Base-by-base conservation (phyloP, 2,797 vertebrate species). In the Fistularia tabacaria region DNA sequence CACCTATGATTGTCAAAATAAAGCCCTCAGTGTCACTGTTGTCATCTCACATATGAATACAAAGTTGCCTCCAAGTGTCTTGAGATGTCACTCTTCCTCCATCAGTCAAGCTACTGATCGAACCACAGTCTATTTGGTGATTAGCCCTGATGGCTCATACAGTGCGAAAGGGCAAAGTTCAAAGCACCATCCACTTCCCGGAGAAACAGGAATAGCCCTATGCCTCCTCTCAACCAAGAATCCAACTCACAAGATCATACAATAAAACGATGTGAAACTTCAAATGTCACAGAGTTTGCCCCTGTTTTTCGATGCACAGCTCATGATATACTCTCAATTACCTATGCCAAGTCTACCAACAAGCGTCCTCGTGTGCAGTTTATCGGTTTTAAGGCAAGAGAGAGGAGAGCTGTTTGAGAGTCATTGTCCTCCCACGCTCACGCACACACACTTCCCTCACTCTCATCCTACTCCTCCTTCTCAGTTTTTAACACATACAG, bases 141-240 rank as follows among this genome's bases (percentile, higher is more conserved):
- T 11, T 9, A 46, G 67, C 48, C 71, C 39, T 38, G 71, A 44
- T 42, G 54, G 51, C 64, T 71, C 56, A 50, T 50, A 59, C 9
- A 10, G 46, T 49, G 66, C 40, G 69, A 83, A 81, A 72, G 37
- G 61, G 51, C 25, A 77, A 49, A 67, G 79, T 86, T 86, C 80
- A 80, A 85, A 82, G 76, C 65, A 50, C 13, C 64, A 3, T 58
- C 54, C 3, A 40, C 64, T 81, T 76, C 74, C 81, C 9, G 14
- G 76, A 65, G 81, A 79, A 74, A 62, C 60, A 77, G 85, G 78
- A 85, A 85, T 85, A 82, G 79, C 80, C 76, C 71, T 46, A 9
- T 66, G 53, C 66, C 71, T 77, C 59, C 72, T 57, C 39, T 70
- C 74, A 65, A 64, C 47, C 44, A 54, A 41, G 3, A 1, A 44